Conservation (phyloP, 2,113 vertebrate genomes). For the Acinonyx jubatus region DNA sequence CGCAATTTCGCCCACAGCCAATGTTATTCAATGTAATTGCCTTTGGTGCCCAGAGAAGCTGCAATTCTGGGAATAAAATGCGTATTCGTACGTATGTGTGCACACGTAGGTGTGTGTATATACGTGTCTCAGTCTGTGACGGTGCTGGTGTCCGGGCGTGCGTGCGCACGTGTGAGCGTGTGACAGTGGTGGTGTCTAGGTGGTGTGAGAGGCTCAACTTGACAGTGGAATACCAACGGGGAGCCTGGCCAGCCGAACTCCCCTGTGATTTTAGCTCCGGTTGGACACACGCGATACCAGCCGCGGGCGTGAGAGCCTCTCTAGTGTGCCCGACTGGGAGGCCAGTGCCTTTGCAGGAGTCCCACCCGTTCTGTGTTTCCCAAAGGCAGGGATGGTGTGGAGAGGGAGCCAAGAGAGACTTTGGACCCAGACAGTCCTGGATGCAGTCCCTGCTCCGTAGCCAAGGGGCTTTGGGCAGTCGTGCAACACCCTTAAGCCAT, state of each 20-base stretch:
- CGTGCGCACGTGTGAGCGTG: fast-evolving
- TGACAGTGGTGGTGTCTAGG: not conserved
- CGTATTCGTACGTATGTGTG: fast-evolving
- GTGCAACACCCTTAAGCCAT: fast-evolving
- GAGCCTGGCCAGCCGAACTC: not conserved
- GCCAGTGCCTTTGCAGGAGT: no score
- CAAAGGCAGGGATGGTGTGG: fast-evolving
- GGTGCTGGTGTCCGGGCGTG: not conserved
- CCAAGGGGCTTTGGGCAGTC: not conserved
- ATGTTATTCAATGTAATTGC: not conserved
- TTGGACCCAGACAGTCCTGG: no score
- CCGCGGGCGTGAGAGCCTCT: no score
- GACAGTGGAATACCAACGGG: not conserved
- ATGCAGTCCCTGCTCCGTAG: not conserved
- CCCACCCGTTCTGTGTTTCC: not conserved
- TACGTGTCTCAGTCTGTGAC: fast-evolving
- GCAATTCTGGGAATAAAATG: not conserved
- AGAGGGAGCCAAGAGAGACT: not conserved
- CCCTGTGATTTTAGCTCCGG: not conserved
- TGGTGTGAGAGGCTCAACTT: not conserved
- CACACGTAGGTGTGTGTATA: fast-evolving
- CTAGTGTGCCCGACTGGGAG: not conserved
- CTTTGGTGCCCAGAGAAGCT: not conserved
- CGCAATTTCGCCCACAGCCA: not conserved
- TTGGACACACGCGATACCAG: fast-evolving